phyloP scores from a whole-genome alignment of 2,888 invertebrate species.

The Vanessa cardui region DNA sequence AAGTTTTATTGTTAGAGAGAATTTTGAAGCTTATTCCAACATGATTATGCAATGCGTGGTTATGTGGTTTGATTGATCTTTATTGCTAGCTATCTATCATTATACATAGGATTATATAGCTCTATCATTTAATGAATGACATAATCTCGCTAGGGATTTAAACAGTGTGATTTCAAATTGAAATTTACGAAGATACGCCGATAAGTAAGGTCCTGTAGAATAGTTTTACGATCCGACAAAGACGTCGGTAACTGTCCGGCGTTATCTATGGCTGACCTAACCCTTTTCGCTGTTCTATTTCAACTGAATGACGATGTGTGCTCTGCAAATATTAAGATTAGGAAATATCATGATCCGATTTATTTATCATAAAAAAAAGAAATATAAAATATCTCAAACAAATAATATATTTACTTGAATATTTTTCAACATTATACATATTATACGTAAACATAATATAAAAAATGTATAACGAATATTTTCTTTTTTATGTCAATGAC shows the following conservation, averaged over 20 bases:
- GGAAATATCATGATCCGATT: not conserved
- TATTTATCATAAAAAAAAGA: not conserved
- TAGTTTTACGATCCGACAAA: conserved; percentile 73
- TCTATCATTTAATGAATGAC: conserved; percentile 17
- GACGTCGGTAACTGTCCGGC: conserved; percentile 68
- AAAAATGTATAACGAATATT: too few species aligned
- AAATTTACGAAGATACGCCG: conserved; percentile 66
- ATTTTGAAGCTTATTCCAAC: too few species aligned
- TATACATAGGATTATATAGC: too few species aligned
- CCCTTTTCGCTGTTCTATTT: conserved; percentile 71
- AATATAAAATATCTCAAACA: too few species aligned
- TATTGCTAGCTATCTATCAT: conserved; percentile 6
- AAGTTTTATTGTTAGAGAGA: too few species aligned
- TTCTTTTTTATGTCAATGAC: too few species aligned
- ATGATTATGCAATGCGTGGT: too few species aligned
- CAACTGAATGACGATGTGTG: conserved; percentile 23
- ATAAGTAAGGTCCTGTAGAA: conserved; percentile 62
- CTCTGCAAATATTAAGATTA: not conserved
- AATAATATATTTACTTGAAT: too few species aligned
- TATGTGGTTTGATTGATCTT: not conserved
- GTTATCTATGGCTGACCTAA: conserved; percentile 74
- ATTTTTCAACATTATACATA: too few species aligned
- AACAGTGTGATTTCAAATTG: conserved; percentile 59
- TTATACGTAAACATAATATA: too few species aligned
- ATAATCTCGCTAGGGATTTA: conserved; percentile 35